Evolutionary conservation across 2,888 invertebrate genomes (phyloP).

Genomic region (Arctia plantaginis): DNA sequence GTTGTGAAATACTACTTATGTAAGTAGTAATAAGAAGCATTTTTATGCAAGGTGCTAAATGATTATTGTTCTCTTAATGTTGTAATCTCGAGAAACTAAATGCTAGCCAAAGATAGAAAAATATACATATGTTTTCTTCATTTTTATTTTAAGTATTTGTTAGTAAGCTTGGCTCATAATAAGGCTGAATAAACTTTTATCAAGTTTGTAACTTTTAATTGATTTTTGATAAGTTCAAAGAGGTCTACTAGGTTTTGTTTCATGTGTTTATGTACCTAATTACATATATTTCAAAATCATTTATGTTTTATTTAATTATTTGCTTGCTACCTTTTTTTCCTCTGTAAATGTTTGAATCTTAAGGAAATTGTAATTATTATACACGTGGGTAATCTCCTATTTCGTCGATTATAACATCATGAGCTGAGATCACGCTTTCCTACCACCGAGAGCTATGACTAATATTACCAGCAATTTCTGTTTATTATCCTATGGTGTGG

Average conservation of each 20-base stretch:
- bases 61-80: constrained; percentile 33
- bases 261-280: constrained; percentile 9
- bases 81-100: constrained; percentile 44
- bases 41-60: constrained; percentile 37
- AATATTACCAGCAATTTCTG: constrained; percentile 45
- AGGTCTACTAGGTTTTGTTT: constrained; percentile 1
- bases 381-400: constrained; percentile 5
- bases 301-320: constrained; percentile 2
- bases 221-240: constrained; percentile 1
- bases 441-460: constrained; percentile 38
- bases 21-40: constrained; percentile 25
- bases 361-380: constrained; percentile 32
- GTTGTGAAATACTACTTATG: constrained; percentile 36
- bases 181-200: constrained; percentile 41
- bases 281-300: constrained; percentile 13
- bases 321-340: background rate
- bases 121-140: constrained; percentile 31
- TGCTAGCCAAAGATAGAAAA: constrained; percentile 56
- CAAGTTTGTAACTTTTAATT: background rate
- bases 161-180: constrained; percentile 22
- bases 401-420: background rate
- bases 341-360: background rate
- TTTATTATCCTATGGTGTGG: constrained; percentile 51
- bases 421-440: constrained; percentile 37
- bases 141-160: constrained; percentile 32